A percentile compares a stretch with the other conserved stretches of the same genome.
Conservation (phyloP, 2,113 vertebrate species). For the Crotophaga sulcirostris region DNA sequence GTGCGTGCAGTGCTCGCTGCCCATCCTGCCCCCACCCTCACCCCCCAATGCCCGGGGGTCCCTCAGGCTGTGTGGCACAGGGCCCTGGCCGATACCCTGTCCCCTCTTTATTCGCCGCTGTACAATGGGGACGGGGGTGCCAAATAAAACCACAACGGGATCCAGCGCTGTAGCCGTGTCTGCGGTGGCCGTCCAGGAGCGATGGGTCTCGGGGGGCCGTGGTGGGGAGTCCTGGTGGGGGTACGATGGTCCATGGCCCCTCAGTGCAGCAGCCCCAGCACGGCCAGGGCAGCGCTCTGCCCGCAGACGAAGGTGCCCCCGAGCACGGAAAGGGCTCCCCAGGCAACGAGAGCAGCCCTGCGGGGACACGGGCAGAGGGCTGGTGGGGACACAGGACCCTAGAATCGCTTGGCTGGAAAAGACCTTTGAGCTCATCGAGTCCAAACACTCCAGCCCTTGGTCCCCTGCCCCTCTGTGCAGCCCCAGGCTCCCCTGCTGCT, state of each 20-base stretch:
- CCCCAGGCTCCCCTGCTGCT: background rate
- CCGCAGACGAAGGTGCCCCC: conserved; percentile 91
- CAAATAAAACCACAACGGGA: conserved; percentile 49
- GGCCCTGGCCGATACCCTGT: background rate
- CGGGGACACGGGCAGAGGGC: background rate
- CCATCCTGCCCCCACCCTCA: background rate
- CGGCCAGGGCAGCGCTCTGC: conserved; percentile 86
- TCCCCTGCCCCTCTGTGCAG: background rate
- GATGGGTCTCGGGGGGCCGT: too few species aligned
- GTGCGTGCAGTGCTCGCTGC: background rate
- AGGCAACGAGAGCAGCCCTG: conserved; percentile 81
- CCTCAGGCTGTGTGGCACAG: background rate
- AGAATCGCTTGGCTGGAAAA: too few species aligned
- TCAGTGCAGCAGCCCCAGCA: conserved; percentile 78
- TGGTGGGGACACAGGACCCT: background rate
- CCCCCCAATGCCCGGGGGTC: background rate
- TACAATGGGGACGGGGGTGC: background rate
- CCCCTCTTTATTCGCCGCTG: conserved; percentile 34
- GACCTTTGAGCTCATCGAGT: background rate
- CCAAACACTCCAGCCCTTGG: background rate
- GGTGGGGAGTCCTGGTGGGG: background rate
- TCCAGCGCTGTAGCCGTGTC: background rate
- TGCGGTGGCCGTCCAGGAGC: fast-evolving
- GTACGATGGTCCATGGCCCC: background rate
- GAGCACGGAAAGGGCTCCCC: conserved; percentile 85